Conservation (phyloP, 2,797 vertebrate genomes). For the Hipposideros larvatus region DNA sequence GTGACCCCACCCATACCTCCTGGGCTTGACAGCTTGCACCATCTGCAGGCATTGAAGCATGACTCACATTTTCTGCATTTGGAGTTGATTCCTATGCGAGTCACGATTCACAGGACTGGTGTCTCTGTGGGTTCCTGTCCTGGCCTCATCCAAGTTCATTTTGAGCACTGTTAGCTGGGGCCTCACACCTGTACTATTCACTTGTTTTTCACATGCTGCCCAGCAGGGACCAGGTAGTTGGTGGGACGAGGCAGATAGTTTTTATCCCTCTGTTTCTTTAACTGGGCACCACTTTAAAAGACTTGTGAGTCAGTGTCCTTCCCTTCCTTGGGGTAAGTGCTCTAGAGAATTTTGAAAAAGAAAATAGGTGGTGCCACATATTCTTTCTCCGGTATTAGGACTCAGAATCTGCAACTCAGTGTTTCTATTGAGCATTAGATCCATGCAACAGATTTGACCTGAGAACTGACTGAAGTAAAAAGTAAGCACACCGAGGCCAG, state of each 20-base stretch:
- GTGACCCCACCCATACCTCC: conserved; percentile 17
- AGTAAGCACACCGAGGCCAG: background rate
- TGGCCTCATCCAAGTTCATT: background rate
- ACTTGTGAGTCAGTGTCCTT: background rate
- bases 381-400: background rate
- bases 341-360: conserved; percentile 28
- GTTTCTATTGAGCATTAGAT: background rate
- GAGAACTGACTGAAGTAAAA: background rate
- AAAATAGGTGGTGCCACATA: background rate
- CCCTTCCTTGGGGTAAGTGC: background rate
- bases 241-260: background rate
- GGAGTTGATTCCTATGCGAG: conserved; percentile 36
- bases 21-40: background rate
- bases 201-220: background rate
- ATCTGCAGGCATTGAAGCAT: background rate
- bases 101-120: background rate
- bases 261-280: conserved; percentile 24
- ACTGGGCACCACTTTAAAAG: background rate
- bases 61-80: conserved; percentile 46
- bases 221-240: background rate
- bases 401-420: background rate
- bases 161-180: background rate
- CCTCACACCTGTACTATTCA: background rate
- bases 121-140: conserved; percentile 31
- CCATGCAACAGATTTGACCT: background rate